A percentile compares a stretch with the other conserved stretches of the same genome.
These are phyloP conservation scores for Brachystomella parvula DNA, from an alignment of 1,140 invertebrate species.

Conservation along the genomic window DNA sequence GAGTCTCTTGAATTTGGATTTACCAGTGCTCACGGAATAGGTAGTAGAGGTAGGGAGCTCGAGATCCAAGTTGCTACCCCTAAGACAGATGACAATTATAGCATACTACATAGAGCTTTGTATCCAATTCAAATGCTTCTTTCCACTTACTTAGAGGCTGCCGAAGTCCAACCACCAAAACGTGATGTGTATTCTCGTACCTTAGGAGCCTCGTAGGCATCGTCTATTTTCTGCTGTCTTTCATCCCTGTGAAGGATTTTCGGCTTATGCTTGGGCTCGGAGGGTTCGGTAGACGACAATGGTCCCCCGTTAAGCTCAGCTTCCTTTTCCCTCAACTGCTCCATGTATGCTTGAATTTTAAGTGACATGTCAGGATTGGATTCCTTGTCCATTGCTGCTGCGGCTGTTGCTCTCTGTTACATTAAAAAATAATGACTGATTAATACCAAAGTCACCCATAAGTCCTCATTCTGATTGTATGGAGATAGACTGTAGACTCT, in stretches of 20 bases:
- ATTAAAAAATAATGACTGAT: constrained; percentile 9
- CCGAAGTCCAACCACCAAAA: constrained; percentile 22
- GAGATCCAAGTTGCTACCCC: background rate
- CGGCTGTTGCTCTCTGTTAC: constrained; percentile 24
- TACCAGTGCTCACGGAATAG: background rate
- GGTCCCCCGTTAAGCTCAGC: constrained; percentile 40
- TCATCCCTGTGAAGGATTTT: constrained; percentile 33
- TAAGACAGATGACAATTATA: background rate
- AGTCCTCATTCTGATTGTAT: too few relatives aligned
- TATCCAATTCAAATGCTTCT: too few relatives aligned
- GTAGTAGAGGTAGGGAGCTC: background rate
- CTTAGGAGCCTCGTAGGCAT: background rate
- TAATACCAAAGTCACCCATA: constrained; percentile 22
- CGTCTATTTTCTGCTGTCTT: constrained; percentile 25
- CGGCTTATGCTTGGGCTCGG: background rate
- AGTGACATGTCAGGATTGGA: constrained; percentile 52
- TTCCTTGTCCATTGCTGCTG: constrained; percentile 24
- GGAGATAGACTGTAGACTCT: too few relatives aligned
- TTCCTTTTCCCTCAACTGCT: constrained; percentile 40
- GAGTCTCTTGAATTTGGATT: constrained; percentile 38
- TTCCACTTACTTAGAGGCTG: too few relatives aligned
- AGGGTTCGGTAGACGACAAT: background rate
- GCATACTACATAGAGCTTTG: too few relatives aligned
- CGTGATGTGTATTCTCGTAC: constrained; percentile 9
- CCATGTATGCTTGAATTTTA: constrained; percentile 21